phyloP scores from a whole-genome alignment of 2,888 invertebrate species.

The Watsonalla cultraria region DNA sequence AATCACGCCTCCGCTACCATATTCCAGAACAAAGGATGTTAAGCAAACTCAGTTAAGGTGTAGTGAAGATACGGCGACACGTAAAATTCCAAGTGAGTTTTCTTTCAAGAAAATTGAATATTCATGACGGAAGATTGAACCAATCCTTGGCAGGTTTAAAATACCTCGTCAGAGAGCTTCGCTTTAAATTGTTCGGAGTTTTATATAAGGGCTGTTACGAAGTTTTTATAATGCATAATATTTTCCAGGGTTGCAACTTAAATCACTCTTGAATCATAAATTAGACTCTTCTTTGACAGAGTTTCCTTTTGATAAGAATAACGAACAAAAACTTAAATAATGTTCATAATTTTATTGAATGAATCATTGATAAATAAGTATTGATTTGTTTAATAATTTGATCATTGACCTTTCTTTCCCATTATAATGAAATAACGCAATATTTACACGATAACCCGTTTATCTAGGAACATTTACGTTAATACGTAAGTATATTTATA shows the following conservation, averaged over 20 bases:
- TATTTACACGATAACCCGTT: too few relatives aligned
- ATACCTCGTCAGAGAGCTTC: neutral
- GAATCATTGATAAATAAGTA: too few relatives aligned
- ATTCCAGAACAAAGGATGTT: conserved; percentile 31
- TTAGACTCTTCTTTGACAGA: neutral
- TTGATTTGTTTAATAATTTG: too few relatives aligned
- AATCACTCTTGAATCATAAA: neutral
- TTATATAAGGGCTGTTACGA: neutral
- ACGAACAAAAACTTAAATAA: neutral
- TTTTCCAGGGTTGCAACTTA: neutral
- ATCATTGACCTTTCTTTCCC: too few relatives aligned
- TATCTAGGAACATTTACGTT: too few relatives aligned
- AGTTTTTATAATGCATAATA: conserved; percentile 1
- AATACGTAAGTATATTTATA: too few relatives aligned
- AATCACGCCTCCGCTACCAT: conserved; percentile 18
- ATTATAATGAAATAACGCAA: too few relatives aligned
- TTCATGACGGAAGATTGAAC: conserved; percentile 36
- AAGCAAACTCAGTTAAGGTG: conserved; percentile 28
- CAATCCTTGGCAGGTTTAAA: conserved; percentile 10
- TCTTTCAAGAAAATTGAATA: conserved; percentile 55
- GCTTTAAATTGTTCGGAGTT: neutral
- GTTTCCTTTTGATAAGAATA: neutral
- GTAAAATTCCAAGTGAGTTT: conserved; percentile 39
- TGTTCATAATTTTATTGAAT: too few relatives aligned
- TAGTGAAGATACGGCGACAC: conserved; percentile 23